These are phyloP conservation scores for Agrypnia vestita DNA, from an alignment of 1,140 invertebrate genomes.

Conservation along the genomic window DNA sequence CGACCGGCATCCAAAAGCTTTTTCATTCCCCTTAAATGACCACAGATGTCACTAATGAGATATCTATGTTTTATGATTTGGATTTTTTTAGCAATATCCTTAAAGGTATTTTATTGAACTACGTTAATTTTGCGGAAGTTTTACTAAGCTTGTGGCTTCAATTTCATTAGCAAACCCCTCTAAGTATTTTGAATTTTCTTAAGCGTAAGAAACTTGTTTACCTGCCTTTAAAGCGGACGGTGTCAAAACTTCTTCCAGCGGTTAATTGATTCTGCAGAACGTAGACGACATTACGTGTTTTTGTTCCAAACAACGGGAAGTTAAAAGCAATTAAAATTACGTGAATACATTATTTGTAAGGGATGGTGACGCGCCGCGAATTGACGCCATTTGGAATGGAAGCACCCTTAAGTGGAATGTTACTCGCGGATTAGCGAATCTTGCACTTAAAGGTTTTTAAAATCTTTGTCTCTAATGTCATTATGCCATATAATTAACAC, in stretches of 20 bases:
- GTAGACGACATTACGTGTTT: slow-evolving; percentile 58
- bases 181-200: slow-evolving; percentile 35
- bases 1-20: too few relatives aligned
- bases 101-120: too few relatives aligned
- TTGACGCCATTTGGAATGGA: slow-evolving; percentile 9
- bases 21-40: too few relatives aligned
- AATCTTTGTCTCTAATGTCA: too few relatives aligned
- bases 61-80: too few relatives aligned
- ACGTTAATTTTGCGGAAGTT: too few relatives aligned
- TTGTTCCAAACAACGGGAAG: slow-evolving; percentile 58
- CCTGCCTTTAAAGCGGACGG: slow-evolving; percentile 55
- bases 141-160: slow-evolving; percentile 33
- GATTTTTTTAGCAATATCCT: too few relatives aligned
- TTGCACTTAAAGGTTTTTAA: neutral
- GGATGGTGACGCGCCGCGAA: neutral
- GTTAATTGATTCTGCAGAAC: slow-evolving; percentile 61
- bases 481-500: too few relatives aligned
- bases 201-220: slow-evolving; percentile 54
- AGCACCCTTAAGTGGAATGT: slow-evolving; percentile 23
- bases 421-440: slow-evolving; percentile 4
- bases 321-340: slow-evolving; percentile 62
- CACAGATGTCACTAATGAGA: too few relatives aligned
- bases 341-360: slow-evolving; percentile 58
- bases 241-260: slow-evolving; percentile 58
- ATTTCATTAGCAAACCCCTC: slow-evolving; percentile 47